phyloP scores from a whole-genome alignment of 1,140 invertebrate species.

The Solen grandis region DNA sequence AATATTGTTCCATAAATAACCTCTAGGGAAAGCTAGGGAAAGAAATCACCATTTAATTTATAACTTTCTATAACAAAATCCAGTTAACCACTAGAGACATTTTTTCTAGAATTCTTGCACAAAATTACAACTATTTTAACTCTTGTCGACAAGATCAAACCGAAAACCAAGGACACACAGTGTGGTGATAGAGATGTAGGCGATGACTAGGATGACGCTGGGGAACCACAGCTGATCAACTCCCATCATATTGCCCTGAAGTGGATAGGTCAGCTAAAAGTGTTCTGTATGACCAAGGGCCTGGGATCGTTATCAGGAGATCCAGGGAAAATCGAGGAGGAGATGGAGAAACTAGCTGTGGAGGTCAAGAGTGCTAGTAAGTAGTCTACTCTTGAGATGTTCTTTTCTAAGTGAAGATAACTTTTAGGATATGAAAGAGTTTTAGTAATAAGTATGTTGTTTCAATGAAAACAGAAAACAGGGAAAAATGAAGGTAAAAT shows the following conservation, averaged over 20 bases:
- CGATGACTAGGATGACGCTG: constrained; percentile 9
- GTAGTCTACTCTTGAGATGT: background rate
- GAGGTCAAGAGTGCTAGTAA: background rate
- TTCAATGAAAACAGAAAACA: too few relatives aligned
- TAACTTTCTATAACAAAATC: too few relatives aligned
- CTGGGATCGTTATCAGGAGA: background rate
- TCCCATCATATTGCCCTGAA: too few relatives aligned
- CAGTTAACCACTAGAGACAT: too few relatives aligned
- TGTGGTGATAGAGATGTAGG: too few relatives aligned
- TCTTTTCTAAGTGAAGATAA: background rate
- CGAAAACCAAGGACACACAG: background rate
- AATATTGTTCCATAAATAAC: too few relatives aligned
- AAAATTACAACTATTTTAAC: too few relatives aligned
- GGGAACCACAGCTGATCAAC: background rate
- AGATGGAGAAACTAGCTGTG: background rate
- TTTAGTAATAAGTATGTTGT: too few relatives aligned
- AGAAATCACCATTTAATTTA: too few relatives aligned
- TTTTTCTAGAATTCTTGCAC: too few relatives aligned
- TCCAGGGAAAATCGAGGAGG: background rate
- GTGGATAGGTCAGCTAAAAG: background rate
- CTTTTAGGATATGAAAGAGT: background rate
- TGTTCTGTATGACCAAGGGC: constrained; percentile 12
- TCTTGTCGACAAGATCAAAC: background rate
- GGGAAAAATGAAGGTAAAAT: too few relatives aligned
- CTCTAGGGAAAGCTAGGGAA: too few relatives aligned